A percentile compares a stretch with the other conserved stretches of the same genome.
These are phyloP conservation scores for Pantala flavescens DNA, from an alignment of 1,140 invertebrate species.

Conservation along the genomic window DNA sequence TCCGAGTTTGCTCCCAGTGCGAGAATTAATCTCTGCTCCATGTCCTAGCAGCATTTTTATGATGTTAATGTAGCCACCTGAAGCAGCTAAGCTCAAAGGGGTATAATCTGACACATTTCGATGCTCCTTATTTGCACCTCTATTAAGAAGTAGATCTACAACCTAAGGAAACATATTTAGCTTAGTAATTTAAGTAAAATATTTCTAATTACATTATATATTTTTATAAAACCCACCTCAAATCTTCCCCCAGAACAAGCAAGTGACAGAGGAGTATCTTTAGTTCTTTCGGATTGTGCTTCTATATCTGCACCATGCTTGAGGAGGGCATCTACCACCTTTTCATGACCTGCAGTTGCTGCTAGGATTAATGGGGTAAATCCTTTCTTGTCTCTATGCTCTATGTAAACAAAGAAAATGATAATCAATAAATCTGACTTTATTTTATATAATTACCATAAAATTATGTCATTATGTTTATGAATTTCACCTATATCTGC, in stretches of 20 bases:
- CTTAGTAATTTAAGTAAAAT: slow-evolving; percentile 19
- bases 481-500: slow-evolving; percentile 65
- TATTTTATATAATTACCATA: neutral
- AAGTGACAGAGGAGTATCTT: slow-evolving; percentile 94
- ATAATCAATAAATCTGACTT: neutral
- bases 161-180: slow-evolving; percentile 41
- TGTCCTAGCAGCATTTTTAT: slow-evolving; percentile 84
- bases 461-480: neutral
- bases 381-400: slow-evolving; percentile 98
- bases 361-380: slow-evolving; percentile 96
- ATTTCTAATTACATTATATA: neutral
- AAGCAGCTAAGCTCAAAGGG: slow-evolving; percentile 92
- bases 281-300: slow-evolving; percentile 95
- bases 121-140: slow-evolving; percentile 95
- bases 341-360: slow-evolving; percentile 93
- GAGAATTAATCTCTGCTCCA: slow-evolving; percentile 97
- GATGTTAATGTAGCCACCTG: slow-evolving; percentile 97
- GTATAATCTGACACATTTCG: slow-evolving; percentile 99
- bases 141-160: slow-evolving; percentile 80
- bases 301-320: slow-evolving; percentile 92
- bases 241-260: slow-evolving; percentile 95
- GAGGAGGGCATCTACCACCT: slow-evolving; percentile 84
- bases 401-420: slow-evolving; percentile 33
- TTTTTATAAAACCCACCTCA: slow-evolving; percentile 43
- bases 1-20: slow-evolving; percentile 91